Base-by-base conservation (phyloP, 1,140 invertebrate genomes). In the Berghia stephanieae region DNA sequence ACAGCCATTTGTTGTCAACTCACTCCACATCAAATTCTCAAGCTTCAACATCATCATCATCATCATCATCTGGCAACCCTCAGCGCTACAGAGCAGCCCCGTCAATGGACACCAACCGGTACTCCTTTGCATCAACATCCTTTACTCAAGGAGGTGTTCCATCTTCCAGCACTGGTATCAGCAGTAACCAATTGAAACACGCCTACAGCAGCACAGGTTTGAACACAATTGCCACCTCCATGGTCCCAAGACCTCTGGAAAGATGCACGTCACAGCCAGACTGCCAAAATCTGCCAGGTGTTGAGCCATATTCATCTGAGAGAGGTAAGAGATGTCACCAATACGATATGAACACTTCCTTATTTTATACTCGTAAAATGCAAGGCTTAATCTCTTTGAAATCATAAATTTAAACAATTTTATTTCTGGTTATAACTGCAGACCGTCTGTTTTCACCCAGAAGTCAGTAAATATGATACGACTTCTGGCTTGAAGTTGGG, bases 271-370 rank as follows among this genome's bases (percentile, higher is more conserved):
- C 78, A 67, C 83, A 82, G 67, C 82, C 81, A 43, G 81, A 82
- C 80, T 82, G 80, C 68, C 82, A 84, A 79, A 81, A 80, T 71
- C 80, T 83, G 70, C 78, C 79, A 80, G 74, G 79, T 44, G 68
- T 68, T 77, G 78, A 71, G 42, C 72, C 71, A 52, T 67, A 75
- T 75, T 71, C 77, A 79, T 81, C 77, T 77, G 46, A 52, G 43
- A 27, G 79, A 83, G 82, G 82, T 83, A 83, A 78, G 70, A 57
- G 31, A n/a, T 57, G 68, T 75, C 74, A 66, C 52, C 44, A 40
- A 34, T 49, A n/a, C n/a, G n/a, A n/a, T n/a, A n/a, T 38, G n/a
- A 46, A 24, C 21, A 40, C 40, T 36, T 31, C 31, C 2, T 0
- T 4, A 8, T 38, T 38, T 57, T 36, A 16, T 0, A 24, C 13